A percentile compares a stretch with the other conserved stretches of the same genome.
Evolutionary conservation across 2,888 invertebrate genomes (phyloP).

Genomic region (Eristalinus aeneus): DNA sequence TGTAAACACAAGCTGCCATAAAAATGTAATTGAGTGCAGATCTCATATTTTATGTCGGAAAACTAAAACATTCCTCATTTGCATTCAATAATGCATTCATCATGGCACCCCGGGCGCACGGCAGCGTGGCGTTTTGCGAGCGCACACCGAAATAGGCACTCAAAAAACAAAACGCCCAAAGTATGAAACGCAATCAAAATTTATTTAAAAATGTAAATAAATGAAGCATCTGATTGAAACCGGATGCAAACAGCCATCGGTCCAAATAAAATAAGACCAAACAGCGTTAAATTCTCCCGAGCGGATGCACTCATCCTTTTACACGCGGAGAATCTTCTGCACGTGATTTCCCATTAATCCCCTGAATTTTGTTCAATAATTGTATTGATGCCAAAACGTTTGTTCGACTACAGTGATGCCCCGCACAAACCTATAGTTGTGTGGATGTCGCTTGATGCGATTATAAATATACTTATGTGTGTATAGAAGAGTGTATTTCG

Average conservation of each 20-base stretch:
- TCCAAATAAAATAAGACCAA: conserved; percentile 66
- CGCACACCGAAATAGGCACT: neutral
- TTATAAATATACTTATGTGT: neutral
- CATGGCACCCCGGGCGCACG: neutral
- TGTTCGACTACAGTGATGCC: neutral
- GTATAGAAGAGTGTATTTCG: too few relatives aligned
- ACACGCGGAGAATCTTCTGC: conserved; percentile 65
- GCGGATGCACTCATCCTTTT: conserved; percentile 15
- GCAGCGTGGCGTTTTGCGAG: neutral
- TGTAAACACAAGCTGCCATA: too few relatives aligned
- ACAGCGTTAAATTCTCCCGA: conserved; percentile 55
- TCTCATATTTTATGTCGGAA: neutral
- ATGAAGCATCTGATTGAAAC: neutral
- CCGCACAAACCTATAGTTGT: conserved; percentile 2
- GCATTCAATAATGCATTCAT: neutral
- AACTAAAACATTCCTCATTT: neutral
- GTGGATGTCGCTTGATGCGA: neutral
- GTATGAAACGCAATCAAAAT: neutral
- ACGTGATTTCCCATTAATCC: conserved; percentile 74
- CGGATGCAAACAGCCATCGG: conserved; percentile 1
- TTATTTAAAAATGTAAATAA: neutral
- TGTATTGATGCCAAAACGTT: conserved; percentile 71
- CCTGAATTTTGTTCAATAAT: conserved; percentile 74
- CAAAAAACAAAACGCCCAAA: neutral
- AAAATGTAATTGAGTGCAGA: neutral